Conservation (phyloP, 2,888 invertebrate species). For the Alloplasta piceator region DNA sequence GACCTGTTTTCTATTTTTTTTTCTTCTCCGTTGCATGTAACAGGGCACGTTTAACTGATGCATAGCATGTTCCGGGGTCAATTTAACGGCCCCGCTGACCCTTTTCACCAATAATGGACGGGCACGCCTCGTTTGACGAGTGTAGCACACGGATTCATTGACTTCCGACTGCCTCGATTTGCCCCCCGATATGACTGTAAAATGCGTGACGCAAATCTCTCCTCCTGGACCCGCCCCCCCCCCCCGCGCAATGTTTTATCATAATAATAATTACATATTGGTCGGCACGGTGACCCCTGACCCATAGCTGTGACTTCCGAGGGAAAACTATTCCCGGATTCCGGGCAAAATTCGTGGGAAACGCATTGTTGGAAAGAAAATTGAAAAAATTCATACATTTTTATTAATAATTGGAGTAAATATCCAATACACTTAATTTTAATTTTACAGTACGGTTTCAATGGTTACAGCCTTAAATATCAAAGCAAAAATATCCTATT, state of each 20-base stretch:
- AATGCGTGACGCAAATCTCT: constrained; percentile 47
- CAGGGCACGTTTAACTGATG: constrained; percentile 27
- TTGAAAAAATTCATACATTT: too few species aligned
- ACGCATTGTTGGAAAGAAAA: too few species aligned
- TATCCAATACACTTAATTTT: too few species aligned
- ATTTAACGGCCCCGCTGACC: constrained; percentile 54
- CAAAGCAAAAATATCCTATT: too few species aligned
- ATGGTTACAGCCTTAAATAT: too few species aligned
- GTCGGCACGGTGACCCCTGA: constrained; percentile 40
- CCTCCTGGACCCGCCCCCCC: too few species aligned
- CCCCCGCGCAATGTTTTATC: background rate
- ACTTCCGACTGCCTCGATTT: constrained; percentile 52
- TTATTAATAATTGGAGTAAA: too few species aligned
- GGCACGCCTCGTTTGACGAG: constrained; percentile 40
- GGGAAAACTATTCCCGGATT: constrained; percentile 54
- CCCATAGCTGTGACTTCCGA: constrained; percentile 29
- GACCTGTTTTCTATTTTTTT: constrained; percentile 29
- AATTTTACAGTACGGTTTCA: too few species aligned
- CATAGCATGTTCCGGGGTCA: constrained; percentile 40
- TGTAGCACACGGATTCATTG: constrained; percentile 59
- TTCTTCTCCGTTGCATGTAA: background rate
- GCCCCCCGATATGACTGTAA: constrained; percentile 28
- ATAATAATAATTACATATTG: constrained; percentile 37
- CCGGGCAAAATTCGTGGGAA: background rate
- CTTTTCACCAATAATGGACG: constrained; percentile 54